Evolutionary conservation across 2,113 vertebrate genomes (phyloP), one percentile per base, ranked within the genome.

Genomic region (Scomber scombrus): DNA sequence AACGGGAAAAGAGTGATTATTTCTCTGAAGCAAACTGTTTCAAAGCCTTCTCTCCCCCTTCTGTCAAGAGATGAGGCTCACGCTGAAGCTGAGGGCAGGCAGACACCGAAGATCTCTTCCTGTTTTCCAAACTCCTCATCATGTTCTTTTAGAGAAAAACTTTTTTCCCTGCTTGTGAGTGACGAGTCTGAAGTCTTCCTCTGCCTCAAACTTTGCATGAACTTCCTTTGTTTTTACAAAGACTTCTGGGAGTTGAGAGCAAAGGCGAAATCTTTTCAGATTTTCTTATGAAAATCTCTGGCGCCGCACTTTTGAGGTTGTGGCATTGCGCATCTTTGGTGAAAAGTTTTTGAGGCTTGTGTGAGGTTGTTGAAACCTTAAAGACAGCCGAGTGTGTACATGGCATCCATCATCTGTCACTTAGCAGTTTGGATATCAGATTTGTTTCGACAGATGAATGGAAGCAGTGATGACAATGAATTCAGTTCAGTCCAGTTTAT

Each of bases 151-250:
- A 73, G 70, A 74, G 79, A 69, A 23, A 82, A 84, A 71, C 47
- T 69, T 60, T 81, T 68, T 54, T 34, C 50, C 29, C n/a, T 4
- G 43, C 83, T 74, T 67, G 61, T 67, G 61, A 56, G 5, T 71
- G 76, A 90, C 63, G 18, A 76, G 56, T 88, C 61, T 81, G 71
- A 90, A 89, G 84, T 82, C 58, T 61, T 80, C 63, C 58, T 72
- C 74, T 65, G 72, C 56, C 60, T 80, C 81, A 90, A 91, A 88
- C 90, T 90, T 90, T 85, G 81, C 73, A 69, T 78, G 78, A 91
- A 89, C 87, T 84, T 63, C 45, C 78, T 87, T 88, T 87, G 57
- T 81, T 87, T 83, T 81, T 54, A 71, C 64, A 87, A 86, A 89
- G 63, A 70, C 71, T 75, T 71, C 31, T 82, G 68, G 74, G 78